Conservation (phyloP, 1,140 invertebrate genomes). For the Aphaenogaster ashmeadi region DNA sequence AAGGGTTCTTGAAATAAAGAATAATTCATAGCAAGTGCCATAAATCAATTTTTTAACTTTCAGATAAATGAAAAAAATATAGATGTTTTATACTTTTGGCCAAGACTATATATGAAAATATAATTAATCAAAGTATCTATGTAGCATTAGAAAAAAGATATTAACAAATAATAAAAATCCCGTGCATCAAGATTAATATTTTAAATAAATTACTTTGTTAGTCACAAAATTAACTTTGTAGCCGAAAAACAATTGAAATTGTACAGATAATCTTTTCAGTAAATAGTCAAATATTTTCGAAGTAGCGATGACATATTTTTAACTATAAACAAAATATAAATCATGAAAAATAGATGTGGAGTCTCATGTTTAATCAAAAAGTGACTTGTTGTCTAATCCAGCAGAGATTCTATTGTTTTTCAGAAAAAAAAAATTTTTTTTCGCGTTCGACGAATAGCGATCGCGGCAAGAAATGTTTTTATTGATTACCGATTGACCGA, state of each 20-base stretch:
- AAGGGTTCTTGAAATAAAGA: too few species aligned
- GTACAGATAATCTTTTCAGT: neutral
- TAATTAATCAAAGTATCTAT: neutral
- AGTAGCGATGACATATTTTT: neutral
- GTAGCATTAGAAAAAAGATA: neutral
- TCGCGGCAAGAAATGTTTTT: constrained; percentile 13
- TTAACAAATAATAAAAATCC: neutral
- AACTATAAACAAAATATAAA: neutral
- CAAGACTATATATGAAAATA: neutral
- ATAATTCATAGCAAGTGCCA: too few species aligned
- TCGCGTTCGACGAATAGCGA: neutral
- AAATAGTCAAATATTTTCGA: constrained; percentile 15
- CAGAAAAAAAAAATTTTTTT: neutral
- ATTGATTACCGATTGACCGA: constrained; percentile 25
- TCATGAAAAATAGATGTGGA: neutral
- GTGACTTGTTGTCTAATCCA: neutral
- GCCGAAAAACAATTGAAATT: neutral
- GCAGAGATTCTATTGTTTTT: neutral
- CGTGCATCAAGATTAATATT: neutral
- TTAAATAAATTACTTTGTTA: constrained; percentile 1
- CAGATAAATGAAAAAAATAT: too few species aligned
- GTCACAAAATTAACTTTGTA: neutral
- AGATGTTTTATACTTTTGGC: too few species aligned
- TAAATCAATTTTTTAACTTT: too few species aligned
- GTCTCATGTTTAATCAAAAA: constrained; percentile 15